Conservation (phyloP, 1,140 invertebrate species). For the Ooceraea biroi region DNA sequence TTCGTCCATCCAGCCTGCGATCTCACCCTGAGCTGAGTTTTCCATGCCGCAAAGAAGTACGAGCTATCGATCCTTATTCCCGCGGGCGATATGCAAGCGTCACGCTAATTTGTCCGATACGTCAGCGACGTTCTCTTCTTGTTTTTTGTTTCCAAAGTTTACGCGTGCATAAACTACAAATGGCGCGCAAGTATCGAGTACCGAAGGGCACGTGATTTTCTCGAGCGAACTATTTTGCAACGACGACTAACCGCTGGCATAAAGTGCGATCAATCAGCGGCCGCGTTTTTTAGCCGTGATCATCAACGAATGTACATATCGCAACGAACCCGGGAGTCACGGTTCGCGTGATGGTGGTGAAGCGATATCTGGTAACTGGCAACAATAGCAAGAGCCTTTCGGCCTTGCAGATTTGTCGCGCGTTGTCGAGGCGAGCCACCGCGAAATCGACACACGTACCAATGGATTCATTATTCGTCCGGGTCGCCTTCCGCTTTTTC, state of each 20-base stretch:
- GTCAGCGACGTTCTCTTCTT: slow-evolving; percentile 45
- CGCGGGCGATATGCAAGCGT: slow-evolving; percentile 12
- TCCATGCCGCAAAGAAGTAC: slow-evolving; percentile 51
- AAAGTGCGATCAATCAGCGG: background rate
- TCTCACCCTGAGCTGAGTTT: slow-evolving; percentile 17
- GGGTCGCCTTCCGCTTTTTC: slow-evolving; percentile 28
- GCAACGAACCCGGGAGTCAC: background rate
- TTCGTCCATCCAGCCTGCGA: background rate
- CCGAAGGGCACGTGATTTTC: slow-evolving; percentile 45
- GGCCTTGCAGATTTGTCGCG: background rate
- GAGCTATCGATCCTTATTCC: slow-evolving; percentile 57
- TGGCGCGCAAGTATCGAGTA: slow-evolving; percentile 40
- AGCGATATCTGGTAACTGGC: background rate
- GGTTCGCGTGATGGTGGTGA: background rate
- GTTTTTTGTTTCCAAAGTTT: slow-evolving; percentile 50
- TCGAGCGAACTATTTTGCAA: slow-evolving; percentile 28
- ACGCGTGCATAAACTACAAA: slow-evolving; percentile 41
- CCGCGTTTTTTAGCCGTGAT: background rate
- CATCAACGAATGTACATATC: background rate
- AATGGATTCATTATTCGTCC: slow-evolving; percentile 5
- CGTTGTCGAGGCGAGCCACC: background rate
- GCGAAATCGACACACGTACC: background rate
- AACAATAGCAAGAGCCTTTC: background rate
- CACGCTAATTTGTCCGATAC: slow-evolving; percentile 55
- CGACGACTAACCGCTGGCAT: background rate